Evolutionary conservation across 2,797 vertebrate species (phyloP).

Genomic region (Simalia tracyae): DNA sequence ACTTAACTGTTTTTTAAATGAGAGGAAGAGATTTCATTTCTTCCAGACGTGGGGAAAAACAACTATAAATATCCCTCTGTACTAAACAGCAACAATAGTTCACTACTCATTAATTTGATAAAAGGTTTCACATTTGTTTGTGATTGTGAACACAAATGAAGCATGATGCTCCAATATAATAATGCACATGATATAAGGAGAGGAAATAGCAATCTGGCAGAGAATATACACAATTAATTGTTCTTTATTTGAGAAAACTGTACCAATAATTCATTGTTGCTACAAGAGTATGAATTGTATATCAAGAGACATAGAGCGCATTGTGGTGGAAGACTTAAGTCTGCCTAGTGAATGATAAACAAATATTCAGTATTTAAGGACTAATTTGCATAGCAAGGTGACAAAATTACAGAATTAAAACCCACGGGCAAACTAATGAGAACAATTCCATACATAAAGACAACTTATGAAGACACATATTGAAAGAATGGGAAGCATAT

Average conservation of each 20-base stretch:
- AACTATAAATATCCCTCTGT: slow-evolving; percentile 5
- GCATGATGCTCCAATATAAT: slow-evolving; percentile 5
- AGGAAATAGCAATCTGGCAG: neutral
- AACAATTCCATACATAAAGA: neutral
- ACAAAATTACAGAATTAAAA: neutral
- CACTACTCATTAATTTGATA: neutral
- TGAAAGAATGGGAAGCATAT: neutral
- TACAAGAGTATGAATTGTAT: slow-evolving; percentile 42
- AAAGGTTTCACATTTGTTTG: neutral
- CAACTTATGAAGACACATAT: neutral
- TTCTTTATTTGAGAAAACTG: slow-evolving; percentile 45
- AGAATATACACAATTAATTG: slow-evolving; percentile 29
- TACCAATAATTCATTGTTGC: slow-evolving; percentile 40
- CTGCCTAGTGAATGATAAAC: neutral
- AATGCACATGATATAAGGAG: neutral
- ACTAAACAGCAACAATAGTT: neutral
- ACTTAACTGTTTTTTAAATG: slow-evolving; percentile 12
- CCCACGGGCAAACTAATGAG: neutral
- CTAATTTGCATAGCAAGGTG: neutral
- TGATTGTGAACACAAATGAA: neutral
- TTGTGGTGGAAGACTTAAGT: slow-evolving; percentile 17
- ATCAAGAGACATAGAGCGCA: slow-evolving; percentile 26
- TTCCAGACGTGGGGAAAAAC: neutral
- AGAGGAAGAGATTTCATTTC: neutral
- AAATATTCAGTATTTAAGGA: neutral